Evolutionary conservation across 2,797 vertebrate species (phyloP), one percentile per base, ranked within the genome.

Genomic region (Chelmon rostratus): DNA sequence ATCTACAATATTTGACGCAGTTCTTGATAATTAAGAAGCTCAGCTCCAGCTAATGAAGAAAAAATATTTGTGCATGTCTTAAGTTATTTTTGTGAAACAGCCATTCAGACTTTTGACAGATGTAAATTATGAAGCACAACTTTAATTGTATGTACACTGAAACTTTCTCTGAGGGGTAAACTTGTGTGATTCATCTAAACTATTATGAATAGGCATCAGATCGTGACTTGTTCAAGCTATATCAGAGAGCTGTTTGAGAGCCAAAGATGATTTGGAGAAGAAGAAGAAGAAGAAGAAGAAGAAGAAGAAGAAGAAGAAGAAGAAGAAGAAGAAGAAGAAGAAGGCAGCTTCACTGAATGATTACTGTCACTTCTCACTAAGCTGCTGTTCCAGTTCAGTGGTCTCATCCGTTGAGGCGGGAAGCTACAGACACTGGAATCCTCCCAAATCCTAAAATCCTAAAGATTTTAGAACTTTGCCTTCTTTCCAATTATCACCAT

Each of bases 401-500:
- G 70, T 83, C 63, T 73, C 59, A 64, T 73, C 59, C 49, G 1
- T 49, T 40, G 10, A 46, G 50, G 64, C 53, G 2, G 23, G 54
- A 64, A 46, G 21, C 35, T 42, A 7, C 31, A 49, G n/a, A 68
- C 63, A 19, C n/a, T n/a, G 2, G 66, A n/a, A n/a, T n/a, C n/a
- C 40, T 57, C 25, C 1, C 13, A 54, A 61, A 63, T 49, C 28
- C n/a, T 46, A 25, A 73, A 67, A 47, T 28, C 62, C 31, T 46
- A 18, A 37, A 75, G 25, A 35, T 69, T 72, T 68, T n/a, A 67
- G n/a, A 38, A 63, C 63, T 42, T 31, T 31, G 19, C 35, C 4
- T 19, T 70, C 16, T 70, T 81, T 67, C 44, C 18, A n/a, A 6
- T 57, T 31, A 54, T 62, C 16, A 73, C 73, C 42, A 59, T 38